These are phyloP conservation scores for Paramuricea clavata DNA, from an alignment of 92 coral and sea anemone species.

Conservation along the genomic window DNA sequence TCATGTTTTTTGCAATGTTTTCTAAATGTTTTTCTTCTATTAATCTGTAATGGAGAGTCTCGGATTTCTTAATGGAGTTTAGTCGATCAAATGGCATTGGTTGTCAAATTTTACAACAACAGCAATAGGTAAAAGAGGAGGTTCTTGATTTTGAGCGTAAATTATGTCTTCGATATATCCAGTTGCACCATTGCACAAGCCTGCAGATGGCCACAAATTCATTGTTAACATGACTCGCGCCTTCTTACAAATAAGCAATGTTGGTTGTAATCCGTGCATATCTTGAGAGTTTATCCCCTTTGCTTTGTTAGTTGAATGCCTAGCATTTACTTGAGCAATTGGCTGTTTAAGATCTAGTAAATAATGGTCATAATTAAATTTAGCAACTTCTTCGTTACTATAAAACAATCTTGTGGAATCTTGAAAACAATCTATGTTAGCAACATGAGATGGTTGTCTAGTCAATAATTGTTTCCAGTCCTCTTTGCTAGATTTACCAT, in stretches of 20 bases:
- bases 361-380: constrained; percentile 54
- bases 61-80: not conserved
- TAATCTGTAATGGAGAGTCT: constrained; percentile 16
- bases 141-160: constrained; percentile 49
- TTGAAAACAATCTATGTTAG: constrained; percentile 63
- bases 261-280: constrained; percentile 73
- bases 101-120: constrained; percentile 70
- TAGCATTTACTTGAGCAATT: constrained; percentile 59
- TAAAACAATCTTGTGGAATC: constrained; percentile 71
- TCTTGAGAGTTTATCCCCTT: constrained; percentile 59
- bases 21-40: constrained; percentile 17
- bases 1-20: not conserved
- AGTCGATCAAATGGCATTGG: constrained; percentile 30
- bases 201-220: constrained; percentile 71
- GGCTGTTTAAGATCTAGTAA: constrained; percentile 61
- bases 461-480: constrained; percentile 14
- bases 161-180: constrained; percentile 68
- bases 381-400: constrained; percentile 71
- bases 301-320: constrained; percentile 70
- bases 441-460: constrained; percentile 20
- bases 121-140: constrained; percentile 71
- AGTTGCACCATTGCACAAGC: constrained; percentile 76
- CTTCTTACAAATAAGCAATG: constrained; percentile 64
- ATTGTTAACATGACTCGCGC: constrained; percentile 67
- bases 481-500: not conserved